Base-by-base conservation (phyloP, 2,888 invertebrate genomes). In the Aspidiotus rigidus region DNA sequence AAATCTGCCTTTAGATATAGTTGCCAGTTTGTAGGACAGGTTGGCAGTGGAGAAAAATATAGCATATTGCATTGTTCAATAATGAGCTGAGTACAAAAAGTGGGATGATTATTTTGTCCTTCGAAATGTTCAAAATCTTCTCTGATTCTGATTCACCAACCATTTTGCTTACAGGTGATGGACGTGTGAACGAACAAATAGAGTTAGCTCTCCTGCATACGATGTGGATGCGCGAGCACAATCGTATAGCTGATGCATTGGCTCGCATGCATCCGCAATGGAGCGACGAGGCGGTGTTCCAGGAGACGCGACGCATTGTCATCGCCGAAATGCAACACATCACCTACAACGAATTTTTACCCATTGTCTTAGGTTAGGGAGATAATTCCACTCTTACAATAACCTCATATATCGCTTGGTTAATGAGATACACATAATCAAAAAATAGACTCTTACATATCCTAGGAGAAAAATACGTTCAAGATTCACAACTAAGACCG, bases 401-500 rank as follows among this genome's bases (percentile, higher is more conserved):
- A 28, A 28, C 28, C 28, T 28, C 5, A 28, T 28, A 1, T 28
- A 28, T 5, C 28, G 28, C 28, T 28, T 1, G 28, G 1, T 28
- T 28, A 57, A 17, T 63, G 39, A 53, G 10, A 10, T 49, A n/a
- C 17, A 16, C n/a, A 49, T 15, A 28, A 28, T 28, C 28, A 28
- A 28, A 28, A 28, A 3, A 28, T 28, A 28, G 28, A 28, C 28
- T 28, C 28, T 28, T 28, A 28, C 28, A 11, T 55, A 11, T 76
- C 75, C 6, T 73, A 81, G 81, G 82, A 1, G 78, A 81, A 1
- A 77, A 80, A 62, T 81, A 85, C 64, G 83, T 88, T 82, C 80
- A 83, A 73, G 82, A 83, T 8, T 90, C 88, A 74, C 80, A 82
- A 10, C 78, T 90, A 60, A 75, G 75, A 15, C 78, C 79, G 7